Conservation (phyloP, 2,113 vertebrate genomes). For the Corythaixoides concolor region DNA sequence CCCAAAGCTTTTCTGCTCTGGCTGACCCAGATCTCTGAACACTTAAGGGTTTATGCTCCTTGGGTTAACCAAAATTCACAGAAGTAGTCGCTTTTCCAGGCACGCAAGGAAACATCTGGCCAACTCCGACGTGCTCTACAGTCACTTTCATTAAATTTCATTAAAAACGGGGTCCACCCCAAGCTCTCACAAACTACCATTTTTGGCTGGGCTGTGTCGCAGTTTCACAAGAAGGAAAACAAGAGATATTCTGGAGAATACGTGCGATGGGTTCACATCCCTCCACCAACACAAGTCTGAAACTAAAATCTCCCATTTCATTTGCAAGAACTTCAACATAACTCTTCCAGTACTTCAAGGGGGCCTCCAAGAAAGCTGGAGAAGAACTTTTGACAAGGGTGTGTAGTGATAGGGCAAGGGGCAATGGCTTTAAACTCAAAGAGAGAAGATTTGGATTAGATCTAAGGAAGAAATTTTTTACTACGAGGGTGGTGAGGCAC, state of each 20-base stretch:
- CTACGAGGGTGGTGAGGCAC: too few species aligned
- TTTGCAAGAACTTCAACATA: neutral
- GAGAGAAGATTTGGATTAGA: too few species aligned
- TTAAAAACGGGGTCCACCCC: accelerated
- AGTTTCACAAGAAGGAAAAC: neutral
- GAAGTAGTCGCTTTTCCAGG: neutral
- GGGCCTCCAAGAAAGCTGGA: too few species aligned
- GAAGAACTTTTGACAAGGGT: too few species aligned
- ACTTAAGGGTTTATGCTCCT: accelerated
- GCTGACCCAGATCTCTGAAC: neutral
- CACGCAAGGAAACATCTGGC: accelerated
- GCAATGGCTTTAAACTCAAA: too few species aligned
- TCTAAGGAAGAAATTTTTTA: too few species aligned
- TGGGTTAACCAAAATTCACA: neutral
- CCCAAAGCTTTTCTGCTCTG: neutral
- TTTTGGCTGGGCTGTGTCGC: neutral
- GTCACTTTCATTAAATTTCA: neutral
- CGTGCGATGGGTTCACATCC: accelerated
- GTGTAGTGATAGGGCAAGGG: too few species aligned
- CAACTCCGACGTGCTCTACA: neutral
- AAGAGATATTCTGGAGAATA: neutral
- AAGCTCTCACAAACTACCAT: too few species aligned
- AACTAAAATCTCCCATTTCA: neutral
- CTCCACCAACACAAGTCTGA: accelerated
- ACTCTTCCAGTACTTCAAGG: neutral